phyloP scores from a whole-genome alignment of 2,797 vertebrate species.

The Coracias cyanogaster region DNA sequence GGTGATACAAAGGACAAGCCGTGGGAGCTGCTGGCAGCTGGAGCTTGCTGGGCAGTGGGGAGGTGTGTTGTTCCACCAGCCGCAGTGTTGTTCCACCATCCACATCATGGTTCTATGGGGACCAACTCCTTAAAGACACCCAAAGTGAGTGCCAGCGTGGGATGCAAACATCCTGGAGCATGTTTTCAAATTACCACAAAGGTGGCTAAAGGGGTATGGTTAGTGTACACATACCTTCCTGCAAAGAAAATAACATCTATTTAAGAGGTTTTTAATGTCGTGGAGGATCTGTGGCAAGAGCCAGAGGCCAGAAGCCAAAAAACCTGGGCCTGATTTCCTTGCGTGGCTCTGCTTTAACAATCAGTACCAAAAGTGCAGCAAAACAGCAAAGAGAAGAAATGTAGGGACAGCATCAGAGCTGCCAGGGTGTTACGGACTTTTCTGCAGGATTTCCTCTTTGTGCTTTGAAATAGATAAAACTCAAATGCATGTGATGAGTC shows the following conservation, averaged over 20 bases:
- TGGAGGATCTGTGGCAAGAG: background rate
- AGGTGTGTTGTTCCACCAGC: background rate
- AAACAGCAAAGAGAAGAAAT: background rate
- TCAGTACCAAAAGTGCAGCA: background rate
- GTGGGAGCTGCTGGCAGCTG: background rate
- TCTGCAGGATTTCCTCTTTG: background rate
- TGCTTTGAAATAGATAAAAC: background rate
- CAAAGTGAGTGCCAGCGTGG: background rate
- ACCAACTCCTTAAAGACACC: background rate
- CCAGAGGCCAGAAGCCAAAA: background rate
- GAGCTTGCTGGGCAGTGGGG: background rate
- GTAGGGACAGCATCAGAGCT: background rate
- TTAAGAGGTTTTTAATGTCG: background rate
- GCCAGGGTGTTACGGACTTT: background rate
- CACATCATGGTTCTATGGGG: accelerated
- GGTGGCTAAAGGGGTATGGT: background rate
- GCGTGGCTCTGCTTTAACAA: background rate
- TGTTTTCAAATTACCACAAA: background rate
- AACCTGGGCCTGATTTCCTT: background rate
- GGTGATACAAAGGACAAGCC: accelerated
- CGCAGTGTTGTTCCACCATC: background rate
- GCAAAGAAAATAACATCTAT: background rate
- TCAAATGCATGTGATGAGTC: background rate
- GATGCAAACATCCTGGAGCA: background rate
- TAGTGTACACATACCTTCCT: background rate